phyloP scores from a whole-genome alignment of 2,113 vertebrate species.

The human region DNA sequence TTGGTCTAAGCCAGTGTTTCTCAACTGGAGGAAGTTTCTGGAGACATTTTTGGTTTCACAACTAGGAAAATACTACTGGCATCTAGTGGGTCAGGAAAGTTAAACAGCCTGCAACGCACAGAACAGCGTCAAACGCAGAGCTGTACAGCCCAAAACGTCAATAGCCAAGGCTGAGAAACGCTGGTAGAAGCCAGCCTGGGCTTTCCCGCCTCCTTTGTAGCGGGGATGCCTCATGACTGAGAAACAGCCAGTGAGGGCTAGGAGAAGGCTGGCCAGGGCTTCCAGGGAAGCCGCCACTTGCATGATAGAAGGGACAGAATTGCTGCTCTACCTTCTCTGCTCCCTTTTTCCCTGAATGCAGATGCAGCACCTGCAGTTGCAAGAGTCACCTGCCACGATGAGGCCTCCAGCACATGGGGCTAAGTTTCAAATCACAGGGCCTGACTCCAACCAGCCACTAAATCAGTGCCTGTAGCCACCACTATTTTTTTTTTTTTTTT shows the following conservation, averaged over 20 bases:
- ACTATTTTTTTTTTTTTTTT: background rate
- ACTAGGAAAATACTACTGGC: fast-evolving
- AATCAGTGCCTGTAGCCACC: background rate
- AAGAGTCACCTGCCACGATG: fast-evolving
- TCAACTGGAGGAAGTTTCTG: background rate
- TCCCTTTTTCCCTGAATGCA: fast-evolving
- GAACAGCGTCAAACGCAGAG: too few species aligned
- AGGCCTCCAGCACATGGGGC: fast-evolving
- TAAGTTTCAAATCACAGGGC: background rate
- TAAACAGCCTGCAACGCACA: fast-evolving
- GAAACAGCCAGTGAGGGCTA: background rate
- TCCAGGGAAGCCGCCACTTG: background rate
- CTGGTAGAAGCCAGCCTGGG: fast-evolving
- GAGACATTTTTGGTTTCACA: background rate
- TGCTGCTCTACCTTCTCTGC: fast-evolving
- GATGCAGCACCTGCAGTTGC: fast-evolving
- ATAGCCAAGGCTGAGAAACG: background rate
- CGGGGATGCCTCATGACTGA: background rate
- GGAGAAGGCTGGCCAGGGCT: background rate
- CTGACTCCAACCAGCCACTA: background rate
- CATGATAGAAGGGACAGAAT: too few species aligned
- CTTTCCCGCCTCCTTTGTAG: background rate
- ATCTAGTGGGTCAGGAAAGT: background rate
- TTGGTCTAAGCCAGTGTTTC: background rate
- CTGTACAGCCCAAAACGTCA: too few species aligned